Evolutionary conservation across 2,113 vertebrate species (phyloP).

Genomic region (Crotalus horridus): DNA sequence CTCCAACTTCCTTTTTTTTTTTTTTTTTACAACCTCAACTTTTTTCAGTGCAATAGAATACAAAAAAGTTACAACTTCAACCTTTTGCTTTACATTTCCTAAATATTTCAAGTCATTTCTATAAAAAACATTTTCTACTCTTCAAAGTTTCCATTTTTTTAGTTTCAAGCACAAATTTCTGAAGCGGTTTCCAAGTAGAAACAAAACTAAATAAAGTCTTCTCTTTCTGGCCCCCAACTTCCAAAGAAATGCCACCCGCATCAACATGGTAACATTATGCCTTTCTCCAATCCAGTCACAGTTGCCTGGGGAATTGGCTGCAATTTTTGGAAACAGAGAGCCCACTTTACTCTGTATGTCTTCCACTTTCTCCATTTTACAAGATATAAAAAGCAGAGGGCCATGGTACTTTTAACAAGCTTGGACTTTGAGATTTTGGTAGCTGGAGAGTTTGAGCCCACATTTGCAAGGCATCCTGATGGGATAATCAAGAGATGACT

Average conservation of each 20-base stretch:
- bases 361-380: neutral
- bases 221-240: neutral
- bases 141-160: neutral
- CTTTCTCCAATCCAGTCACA: neutral
- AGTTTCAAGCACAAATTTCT: neutral
- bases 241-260: neutral
- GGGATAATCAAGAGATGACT: neutral
- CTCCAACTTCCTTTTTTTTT: neutral
- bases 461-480: neutral
- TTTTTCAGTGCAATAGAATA: neutral
- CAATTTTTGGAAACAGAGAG: neutral
- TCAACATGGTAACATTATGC: neutral
- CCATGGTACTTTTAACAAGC: neutral
- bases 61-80: neutral
- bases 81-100: neutral
- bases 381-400: neutral
- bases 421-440: neutral
- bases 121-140: neutral
- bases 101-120: neutral
- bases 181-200: neutral
- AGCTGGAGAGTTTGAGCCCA: neutral
- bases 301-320: neutral
- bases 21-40: neutral
- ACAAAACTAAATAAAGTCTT: neutral
- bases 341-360: neutral